Evolutionary conservation across 1,140 invertebrate genomes (phyloP), one percentile per base, ranked within the genome.

Genomic region (Monomorium pharaonis): DNA sequence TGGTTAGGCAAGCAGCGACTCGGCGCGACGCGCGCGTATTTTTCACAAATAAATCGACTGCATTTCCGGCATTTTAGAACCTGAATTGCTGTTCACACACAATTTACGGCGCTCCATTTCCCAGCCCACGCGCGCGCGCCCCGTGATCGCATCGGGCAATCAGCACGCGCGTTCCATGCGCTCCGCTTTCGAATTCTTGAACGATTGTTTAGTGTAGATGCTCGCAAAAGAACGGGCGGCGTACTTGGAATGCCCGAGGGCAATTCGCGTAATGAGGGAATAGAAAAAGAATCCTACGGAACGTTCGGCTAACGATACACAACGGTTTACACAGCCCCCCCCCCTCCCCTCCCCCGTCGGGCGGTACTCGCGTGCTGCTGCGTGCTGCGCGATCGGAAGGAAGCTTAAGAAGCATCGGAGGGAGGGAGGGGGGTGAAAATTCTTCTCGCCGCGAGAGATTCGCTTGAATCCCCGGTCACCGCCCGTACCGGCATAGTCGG

Each of bases 71-170:
- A 83, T 83, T 83, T 83, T 74, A 74, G 67, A 72, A n/a, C 24
- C 78, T 33, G 67, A 83, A 83, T 83, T 74, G 78, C 78, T 74
- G 78, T 83, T 83, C 51, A 74, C 78, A 83, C 78, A 83, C 78
- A 83, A 83, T 83, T 83, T 72, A 74, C 67, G 74, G 67, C 67
- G 78, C 67, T 83, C 78, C 67, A 58, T 83, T 83, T 83, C 67
- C 67, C 18, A 30, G 60, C 9, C 24, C 60, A 60, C 60, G 33
- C 6, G 51, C n/a, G n/a, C n/a, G n/a, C n/a, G n/a, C n/a, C n/a
- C 65, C 51, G 51, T 27, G 67, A 83, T 83, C 78, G 78, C 78
- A 83, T 83, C 78, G 78, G 30, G 78, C 78, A 83, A 83, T 83
- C 78, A 74, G 67, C 67, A 74, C 67, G 37, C 67, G 67, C 65